Evolutionary conservation across 1,140 invertebrate genomes (phyloP).

Genomic region (Drosophila murphyi): DNA sequence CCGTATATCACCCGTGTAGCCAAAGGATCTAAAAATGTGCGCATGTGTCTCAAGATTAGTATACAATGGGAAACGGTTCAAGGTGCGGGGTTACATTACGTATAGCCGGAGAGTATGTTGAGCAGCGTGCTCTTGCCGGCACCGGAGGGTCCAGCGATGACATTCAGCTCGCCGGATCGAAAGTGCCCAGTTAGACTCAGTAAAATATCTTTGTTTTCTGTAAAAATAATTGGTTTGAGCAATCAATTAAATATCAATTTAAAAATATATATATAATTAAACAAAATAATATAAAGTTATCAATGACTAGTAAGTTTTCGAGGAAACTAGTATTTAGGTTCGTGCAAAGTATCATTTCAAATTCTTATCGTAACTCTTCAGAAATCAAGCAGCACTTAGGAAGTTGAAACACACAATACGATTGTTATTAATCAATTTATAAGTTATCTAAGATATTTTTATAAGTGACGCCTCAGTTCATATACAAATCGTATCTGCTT

Average conservation of each 20-base stretch:
- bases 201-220: constrained; percentile 86
- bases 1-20: constrained; percentile 85
- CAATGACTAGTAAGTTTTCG: not conserved
- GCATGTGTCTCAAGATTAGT: not conserved
- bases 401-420: no score
- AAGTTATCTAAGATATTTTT: no score
- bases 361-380: no score
- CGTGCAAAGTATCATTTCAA: no score
- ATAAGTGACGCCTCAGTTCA: no score
- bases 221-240: constrained; percentile 43
- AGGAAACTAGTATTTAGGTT: not conserved
- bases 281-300: no score
- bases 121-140: constrained; percentile 94
- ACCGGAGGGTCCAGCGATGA: constrained; percentile 92
- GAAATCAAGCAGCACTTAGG: no score
- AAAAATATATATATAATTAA: not conserved
- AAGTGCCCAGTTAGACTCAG: constrained; percentile 86
- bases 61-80: not conserved
- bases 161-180: constrained; percentile 87
- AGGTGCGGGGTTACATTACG: constrained; percentile 83
- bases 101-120: constrained; percentile 91
- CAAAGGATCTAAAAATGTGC: constrained; percentile 8
- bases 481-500: no score
- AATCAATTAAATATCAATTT: not conserved
- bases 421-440: no score